phyloP scores from a whole-genome alignment of 2,113 vertebrate genomes.

The Prochilodus magdalenae region DNA sequence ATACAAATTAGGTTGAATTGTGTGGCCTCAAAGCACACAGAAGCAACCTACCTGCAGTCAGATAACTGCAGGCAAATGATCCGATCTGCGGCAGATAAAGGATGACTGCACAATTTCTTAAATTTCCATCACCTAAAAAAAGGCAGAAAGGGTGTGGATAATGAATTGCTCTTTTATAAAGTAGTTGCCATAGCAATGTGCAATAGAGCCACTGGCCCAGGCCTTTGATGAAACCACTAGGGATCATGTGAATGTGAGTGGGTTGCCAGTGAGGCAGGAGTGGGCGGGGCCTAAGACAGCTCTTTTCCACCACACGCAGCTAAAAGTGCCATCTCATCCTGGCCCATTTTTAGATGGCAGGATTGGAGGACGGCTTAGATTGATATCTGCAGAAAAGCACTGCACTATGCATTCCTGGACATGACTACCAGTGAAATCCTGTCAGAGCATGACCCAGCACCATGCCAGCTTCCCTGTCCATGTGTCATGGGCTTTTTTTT shows the following conservation, averaged over 20 bases:
- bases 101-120: not conserved
- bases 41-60: not conserved
- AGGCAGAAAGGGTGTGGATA: conserved; percentile 23
- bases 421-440: conserved; percentile 23
- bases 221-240: conserved; percentile 35
- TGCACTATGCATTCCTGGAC: conserved; percentile 27
- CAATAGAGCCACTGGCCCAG: conserved; percentile 39
- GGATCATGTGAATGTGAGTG: conserved; percentile 54
- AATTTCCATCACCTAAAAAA: not conserved
- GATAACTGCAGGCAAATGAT: not conserved
- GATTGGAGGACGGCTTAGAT: conserved; percentile 15
- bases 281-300: not conserved
- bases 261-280: conserved; percentile 7
- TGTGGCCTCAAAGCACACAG: not conserved
- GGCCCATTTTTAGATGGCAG: conserved; percentile 16
- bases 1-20: conserved; percentile 4
- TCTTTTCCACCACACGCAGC: not conserved
- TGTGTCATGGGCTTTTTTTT: not conserved
- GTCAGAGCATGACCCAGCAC: conserved; percentile 28
- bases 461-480: conserved; percentile 19
- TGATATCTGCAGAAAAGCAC: conserved; percentile 5
- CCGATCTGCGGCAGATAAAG: not conserved
- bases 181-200: conserved; percentile 68
- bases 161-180: conserved; percentile 47
- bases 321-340: conserved; percentile 43